phyloP scores from a whole-genome alignment of 2,113 vertebrate species.

The Gnathonemus echidnorhynchus region DNA sequence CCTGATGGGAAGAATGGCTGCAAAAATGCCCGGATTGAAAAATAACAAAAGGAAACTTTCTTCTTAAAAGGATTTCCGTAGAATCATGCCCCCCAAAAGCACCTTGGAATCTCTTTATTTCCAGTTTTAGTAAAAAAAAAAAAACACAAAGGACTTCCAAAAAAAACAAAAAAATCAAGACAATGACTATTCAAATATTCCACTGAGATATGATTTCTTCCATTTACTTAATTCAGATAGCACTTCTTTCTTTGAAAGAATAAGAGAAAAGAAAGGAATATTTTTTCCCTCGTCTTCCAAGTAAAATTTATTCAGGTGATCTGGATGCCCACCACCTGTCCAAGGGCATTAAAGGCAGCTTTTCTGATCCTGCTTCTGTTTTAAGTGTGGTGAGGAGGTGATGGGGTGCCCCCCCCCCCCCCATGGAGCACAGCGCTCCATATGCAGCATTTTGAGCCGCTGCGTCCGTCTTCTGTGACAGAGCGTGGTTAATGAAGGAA shows the following conservation, averaged over 20 bases:
- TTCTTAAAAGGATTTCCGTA: not conserved
- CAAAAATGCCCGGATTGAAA: not conserved
- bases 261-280: slow-evolving; percentile 37
- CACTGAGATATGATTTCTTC: slow-evolving; percentile 42
- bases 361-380: slow-evolving; percentile 63
- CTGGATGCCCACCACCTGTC: slow-evolving; percentile 69
- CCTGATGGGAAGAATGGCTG: not conserved
- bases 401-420: slow-evolving; percentile 6
- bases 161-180: slow-evolving; percentile 27
- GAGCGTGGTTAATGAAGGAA: slow-evolving; percentile 89
- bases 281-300: slow-evolving; percentile 59
- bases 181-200: slow-evolving; percentile 45
- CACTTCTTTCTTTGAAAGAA: slow-evolving; percentile 45
- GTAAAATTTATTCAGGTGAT: slow-evolving; percentile 67
- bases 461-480: slow-evolving; percentile 79
- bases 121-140: not conserved
- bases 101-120: not conserved
- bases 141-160: not conserved
- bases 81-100: not conserved
- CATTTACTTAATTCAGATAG: slow-evolving; percentile 51
- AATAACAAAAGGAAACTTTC: not conserved
- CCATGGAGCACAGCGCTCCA: slow-evolving; percentile 55
- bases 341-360: slow-evolving; percentile 64
- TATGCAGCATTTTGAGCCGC: slow-evolving; percentile 67
- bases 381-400: slow-evolving; percentile 80